Conservation (phyloP, 2,888 invertebrate species). For the Barypeithes pellucidus region DNA sequence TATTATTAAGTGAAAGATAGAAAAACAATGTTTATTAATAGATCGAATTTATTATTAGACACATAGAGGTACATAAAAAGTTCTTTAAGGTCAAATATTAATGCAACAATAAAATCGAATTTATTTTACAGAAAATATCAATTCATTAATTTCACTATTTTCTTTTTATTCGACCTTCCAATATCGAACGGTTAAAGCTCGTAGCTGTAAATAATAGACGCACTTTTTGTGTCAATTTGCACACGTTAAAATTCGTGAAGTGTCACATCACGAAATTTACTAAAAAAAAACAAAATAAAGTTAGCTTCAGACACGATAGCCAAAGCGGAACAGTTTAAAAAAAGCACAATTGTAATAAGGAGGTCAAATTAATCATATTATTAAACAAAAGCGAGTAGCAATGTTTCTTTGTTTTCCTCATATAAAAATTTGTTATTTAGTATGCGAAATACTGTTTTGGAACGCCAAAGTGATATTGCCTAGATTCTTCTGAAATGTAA, state of each 20-base stretch:
- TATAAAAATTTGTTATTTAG: too few species aligned
- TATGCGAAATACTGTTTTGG: too few species aligned
- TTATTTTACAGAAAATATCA: neutral
- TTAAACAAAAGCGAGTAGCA: neutral
- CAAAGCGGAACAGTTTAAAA: neutral
- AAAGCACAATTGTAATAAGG: neutral
- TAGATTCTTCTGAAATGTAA: too few species aligned
- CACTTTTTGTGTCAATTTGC: conserved; percentile 20
- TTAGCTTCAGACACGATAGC: neutral
- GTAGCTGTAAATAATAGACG: neutral
- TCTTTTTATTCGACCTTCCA: neutral
- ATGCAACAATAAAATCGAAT: conserved; percentile 1
- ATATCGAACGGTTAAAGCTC: neutral
- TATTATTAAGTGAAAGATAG: too few species aligned
- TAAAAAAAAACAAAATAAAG: neutral
- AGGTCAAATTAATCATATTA: neutral
- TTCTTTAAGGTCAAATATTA: neutral
- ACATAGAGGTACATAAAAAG: too few species aligned
- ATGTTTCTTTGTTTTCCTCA: too few species aligned
- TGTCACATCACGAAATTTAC: neutral
- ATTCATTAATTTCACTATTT: neutral
- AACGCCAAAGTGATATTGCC: too few species aligned
- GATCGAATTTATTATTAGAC: too few species aligned
- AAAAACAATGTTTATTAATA: too few species aligned
- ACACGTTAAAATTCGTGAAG: conserved; percentile 4